Evolutionary conservation across 2,113 vertebrate genomes (phyloP).

Genomic region (Toxotes jaculatrix): DNA sequence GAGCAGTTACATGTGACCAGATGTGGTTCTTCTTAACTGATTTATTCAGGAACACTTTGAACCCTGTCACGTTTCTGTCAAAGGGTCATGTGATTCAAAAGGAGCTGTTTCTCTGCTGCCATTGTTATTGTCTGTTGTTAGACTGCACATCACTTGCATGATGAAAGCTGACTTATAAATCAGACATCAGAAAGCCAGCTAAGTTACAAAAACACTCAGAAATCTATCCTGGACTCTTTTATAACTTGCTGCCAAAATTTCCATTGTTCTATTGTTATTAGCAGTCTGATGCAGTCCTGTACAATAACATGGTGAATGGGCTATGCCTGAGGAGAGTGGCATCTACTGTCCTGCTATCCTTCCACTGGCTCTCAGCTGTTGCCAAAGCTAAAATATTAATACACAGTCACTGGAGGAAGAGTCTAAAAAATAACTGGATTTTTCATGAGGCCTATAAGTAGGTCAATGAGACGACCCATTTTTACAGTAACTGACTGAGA

Average conservation of each 20-base stretch:
- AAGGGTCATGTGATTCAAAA: slow-evolving; percentile 8
- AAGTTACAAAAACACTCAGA: neutral
- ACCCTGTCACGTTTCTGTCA: slow-evolving; percentile 34
- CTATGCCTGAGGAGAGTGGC: slow-evolving; percentile 50
- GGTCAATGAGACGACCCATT: slow-evolving; percentile 84
- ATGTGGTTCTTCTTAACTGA: slow-evolving; percentile 55
- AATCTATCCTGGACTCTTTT: slow-evolving; percentile 3
- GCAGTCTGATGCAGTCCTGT: slow-evolving; percentile 17
- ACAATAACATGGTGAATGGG: slow-evolving; percentile 48
- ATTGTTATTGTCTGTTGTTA: neutral
- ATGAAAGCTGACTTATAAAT: slow-evolving; percentile 6
- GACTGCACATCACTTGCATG: neutral
- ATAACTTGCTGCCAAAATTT: neutral
- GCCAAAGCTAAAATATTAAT: slow-evolving; percentile 80
- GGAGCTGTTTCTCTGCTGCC: neutral
- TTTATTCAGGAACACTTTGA: slow-evolving; percentile 46
- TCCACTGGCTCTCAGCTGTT: slow-evolving; percentile 67
- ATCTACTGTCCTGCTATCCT: slow-evolving; percentile 50
- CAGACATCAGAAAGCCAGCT: slow-evolving; percentile 6
- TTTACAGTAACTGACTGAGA: slow-evolving; percentile 68
- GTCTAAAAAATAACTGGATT: slow-evolving; percentile 72
- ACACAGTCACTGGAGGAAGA: slow-evolving; percentile 69
- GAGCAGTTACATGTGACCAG: slow-evolving; percentile 38
- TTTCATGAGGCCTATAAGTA: slow-evolving; percentile 81
- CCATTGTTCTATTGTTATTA: neutral